Conservation (phyloP, 2,113 vertebrate genomes). For the Siphamia tubifer region DNA sequence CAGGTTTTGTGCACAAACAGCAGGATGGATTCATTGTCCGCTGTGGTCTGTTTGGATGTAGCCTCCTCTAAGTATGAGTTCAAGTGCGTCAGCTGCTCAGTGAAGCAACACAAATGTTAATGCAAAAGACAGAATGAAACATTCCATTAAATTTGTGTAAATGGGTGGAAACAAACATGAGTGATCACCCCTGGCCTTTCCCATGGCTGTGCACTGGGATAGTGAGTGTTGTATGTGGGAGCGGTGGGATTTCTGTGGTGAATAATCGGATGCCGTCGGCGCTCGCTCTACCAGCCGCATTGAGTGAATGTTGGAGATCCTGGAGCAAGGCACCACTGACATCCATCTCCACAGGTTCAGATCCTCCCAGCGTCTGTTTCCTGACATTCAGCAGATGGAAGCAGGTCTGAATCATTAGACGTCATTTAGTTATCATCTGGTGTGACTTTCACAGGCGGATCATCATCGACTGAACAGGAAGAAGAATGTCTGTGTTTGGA, state of each 20-base stretch:
- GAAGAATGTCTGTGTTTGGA: no score
- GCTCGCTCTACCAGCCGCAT: constrained; percentile 22
- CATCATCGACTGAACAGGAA: no score
- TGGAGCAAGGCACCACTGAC: constrained; percentile 35
- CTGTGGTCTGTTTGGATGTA: constrained; percentile 25
- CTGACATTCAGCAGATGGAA: constrained; percentile 40
- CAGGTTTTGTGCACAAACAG: not conserved
- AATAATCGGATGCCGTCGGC: constrained; percentile 31
- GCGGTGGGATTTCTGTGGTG: constrained; percentile 10
- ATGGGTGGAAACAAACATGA: not conserved
- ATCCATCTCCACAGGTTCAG: not conserved
- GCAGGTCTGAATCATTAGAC: constrained; percentile 7
- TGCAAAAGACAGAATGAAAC: not conserved
- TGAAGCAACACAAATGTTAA: not conserved
- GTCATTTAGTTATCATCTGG: constrained; percentile 1
- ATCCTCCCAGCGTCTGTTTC: not conserved
- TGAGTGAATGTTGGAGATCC: not conserved
- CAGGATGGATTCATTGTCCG: constrained; percentile 34
- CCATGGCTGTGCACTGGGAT: constrained; percentile 27
- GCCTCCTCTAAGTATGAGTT: not conserved
- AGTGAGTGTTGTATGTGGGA: not conserved
- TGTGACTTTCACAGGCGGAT: not conserved
- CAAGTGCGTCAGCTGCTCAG: constrained; percentile 7
- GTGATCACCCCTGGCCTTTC: constrained; percentile 38
- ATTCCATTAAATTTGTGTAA: not conserved